Evolutionary conservation across 2,113 vertebrate genomes (phyloP).

Genomic region (Rhynchomys soricoides): DNA sequence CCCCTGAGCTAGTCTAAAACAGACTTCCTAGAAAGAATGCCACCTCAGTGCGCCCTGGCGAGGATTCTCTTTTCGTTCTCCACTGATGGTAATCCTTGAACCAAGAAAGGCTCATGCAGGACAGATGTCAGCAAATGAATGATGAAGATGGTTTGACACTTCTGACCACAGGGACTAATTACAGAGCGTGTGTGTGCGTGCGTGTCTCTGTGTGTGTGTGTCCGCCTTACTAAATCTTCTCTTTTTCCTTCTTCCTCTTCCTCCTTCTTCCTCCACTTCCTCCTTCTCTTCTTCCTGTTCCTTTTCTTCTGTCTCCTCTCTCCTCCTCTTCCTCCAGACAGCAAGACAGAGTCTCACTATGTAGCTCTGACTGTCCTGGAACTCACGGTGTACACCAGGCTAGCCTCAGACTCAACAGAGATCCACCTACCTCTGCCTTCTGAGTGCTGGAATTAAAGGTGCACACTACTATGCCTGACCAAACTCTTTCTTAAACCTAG

Average conservation of each 20-base stretch:
- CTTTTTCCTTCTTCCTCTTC: too few species aligned
- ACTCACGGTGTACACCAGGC: not conserved
- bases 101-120: not conserved
- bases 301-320: too few species aligned
- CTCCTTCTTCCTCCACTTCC: too few species aligned
- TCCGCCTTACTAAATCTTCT: not conserved
- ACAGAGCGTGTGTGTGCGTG: not conserved
- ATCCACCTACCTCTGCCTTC: not conserved
- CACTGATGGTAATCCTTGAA: not conserved
- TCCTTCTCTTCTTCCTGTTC: too few species aligned
- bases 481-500: not conserved
- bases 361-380: too few species aligned
- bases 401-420: not conserved
- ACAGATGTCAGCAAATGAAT: not conserved
- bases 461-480: too few species aligned
- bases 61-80: not conserved
- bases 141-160: rapidly evolving
- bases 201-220: not conserved
- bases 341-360: not conserved
- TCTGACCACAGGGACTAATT: not conserved
- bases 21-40: not conserved
- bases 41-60: not conserved
- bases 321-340: not conserved
- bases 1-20: not conserved
- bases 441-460: not conserved